Conservation (phyloP, 2,888 invertebrate species). For the Thalpophila matura region DNA sequence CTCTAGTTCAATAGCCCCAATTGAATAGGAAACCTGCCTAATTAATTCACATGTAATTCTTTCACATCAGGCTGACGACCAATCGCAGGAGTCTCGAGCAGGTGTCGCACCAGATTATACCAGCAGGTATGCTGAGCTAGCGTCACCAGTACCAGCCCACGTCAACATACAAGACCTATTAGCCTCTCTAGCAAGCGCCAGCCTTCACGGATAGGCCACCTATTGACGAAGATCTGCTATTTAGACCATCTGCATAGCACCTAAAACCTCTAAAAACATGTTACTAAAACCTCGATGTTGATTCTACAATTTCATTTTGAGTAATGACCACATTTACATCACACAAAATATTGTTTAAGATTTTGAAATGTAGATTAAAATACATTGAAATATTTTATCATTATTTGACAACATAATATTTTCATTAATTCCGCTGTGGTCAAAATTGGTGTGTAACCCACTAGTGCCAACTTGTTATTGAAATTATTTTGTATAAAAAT, state of each 20-base stretch:
- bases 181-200: constrained; percentile 67
- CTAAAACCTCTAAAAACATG: not conserved
- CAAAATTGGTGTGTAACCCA: constrained; percentile 54
- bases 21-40: not conserved
- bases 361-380: not conserved
- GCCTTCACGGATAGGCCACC: constrained; percentile 11
- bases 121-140: constrained; percentile 77
- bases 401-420: not conserved
- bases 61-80: constrained; percentile 60
- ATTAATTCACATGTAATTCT: not conserved
- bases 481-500: constrained; percentile 38
- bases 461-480: constrained; percentile 58
- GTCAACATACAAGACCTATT: constrained; percentile 74
- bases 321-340: constrained; percentile 8
- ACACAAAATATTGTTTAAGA: not conserved
- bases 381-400: constrained; percentile 3
- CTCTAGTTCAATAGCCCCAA: not conserved
- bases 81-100: constrained; percentile 23
- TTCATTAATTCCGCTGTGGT: not conserved
- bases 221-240: constrained; percentile 18
- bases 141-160: constrained; percentile 74
- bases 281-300: not conserved
- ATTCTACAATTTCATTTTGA: not conserved
- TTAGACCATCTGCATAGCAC: too few species aligned
- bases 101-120: constrained; percentile 71